Evolutionary conservation across 2,888 invertebrate genomes (phyloP).

Genomic region (Stenoptilia bipunctidactyla): DNA sequence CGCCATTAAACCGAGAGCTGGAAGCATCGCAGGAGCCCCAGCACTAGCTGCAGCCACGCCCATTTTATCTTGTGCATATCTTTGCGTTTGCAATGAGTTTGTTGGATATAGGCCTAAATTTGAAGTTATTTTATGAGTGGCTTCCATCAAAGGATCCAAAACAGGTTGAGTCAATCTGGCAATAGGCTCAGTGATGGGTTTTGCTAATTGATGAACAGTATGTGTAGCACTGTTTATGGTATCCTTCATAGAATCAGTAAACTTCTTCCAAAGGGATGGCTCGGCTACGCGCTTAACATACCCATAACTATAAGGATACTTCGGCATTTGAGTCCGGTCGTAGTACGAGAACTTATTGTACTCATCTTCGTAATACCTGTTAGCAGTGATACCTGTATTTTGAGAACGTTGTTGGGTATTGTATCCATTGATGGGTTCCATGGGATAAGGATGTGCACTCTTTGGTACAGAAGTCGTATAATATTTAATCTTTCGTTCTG

Average conservation of each 20-base stretch:
- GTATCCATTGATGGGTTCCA: slow-evolving; percentile 57
- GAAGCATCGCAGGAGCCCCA: slow-evolving; percentile 75
- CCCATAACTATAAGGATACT: slow-evolving; percentile 74
- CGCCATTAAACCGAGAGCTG: slow-evolving; percentile 82
- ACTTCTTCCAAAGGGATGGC: slow-evolving; percentile 79
- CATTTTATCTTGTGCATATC: slow-evolving; percentile 73
- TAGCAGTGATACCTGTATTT: slow-evolving; percentile 42
- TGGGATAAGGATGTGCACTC: slow-evolving; percentile 71
- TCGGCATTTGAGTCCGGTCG: slow-evolving; percentile 56
- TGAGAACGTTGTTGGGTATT: slow-evolving; percentile 51
- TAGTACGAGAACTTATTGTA: slow-evolving; percentile 69
- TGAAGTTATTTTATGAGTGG: slow-evolving; percentile 83
- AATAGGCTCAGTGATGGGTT: slow-evolving; percentile 71
- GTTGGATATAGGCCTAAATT: slow-evolving; percentile 76
- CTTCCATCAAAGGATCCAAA: slow-evolving; percentile 81
- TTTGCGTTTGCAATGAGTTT: slow-evolving; percentile 52
- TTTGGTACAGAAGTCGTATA: slow-evolving; percentile 64
- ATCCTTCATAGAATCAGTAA: slow-evolving; percentile 80
- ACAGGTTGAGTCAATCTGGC: slow-evolving; percentile 74
- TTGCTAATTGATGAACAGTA: slow-evolving; percentile 75
- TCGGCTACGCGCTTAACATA: slow-evolving; percentile 69
- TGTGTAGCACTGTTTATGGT: slow-evolving; percentile 79
- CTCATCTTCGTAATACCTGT: slow-evolving; percentile 60
- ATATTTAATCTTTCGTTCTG: slow-evolving; percentile 56
- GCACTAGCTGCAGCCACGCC: slow-evolving; percentile 70